Base-by-base conservation (phyloP, 1,140 invertebrate genomes). In the Grapholita molesta region DNA sequence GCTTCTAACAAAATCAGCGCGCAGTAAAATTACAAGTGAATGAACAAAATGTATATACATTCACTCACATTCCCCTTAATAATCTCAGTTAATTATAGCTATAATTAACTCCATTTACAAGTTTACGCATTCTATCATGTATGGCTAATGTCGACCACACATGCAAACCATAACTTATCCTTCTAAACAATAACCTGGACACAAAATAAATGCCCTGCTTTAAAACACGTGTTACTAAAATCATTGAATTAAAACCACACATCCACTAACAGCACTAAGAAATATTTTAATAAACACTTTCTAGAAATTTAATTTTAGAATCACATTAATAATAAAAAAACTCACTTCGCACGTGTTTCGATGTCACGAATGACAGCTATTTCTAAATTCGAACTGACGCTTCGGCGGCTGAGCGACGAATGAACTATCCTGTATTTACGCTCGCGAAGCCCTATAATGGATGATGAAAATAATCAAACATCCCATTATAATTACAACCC, bases 381-480 rank as follows among this genome's bases (percentile, higher is more conserved):
- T 65, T 67, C 42, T 38, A 72, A 65, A 32, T 69, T 30, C 64
- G 48, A 72, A 70, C 68, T 32, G 28, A 42, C 71, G 48, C 73
- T 53, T 11, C 64, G 38, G 33, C 71, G 65, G 71, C 65, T 68
- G 70, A 68, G 70, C 70, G 71, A 69, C 69, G 69, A 69, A 72
- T 72, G 73, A 79, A 79, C 79, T 75, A 71, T 70, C 70, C 61
- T 71, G 53, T 83, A 80, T 79, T 82, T 79, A 78, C 74, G 38
- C 4, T 24, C 72, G 75, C 66, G 70, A 79, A 84, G 73, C 77
- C 76, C 77, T 75, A 73, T 80, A 64, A 33, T 68, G 64, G 68
- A 71, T 77, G 74, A 74, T 84, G 72, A 85, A 82, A 86, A 85
- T 80, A 84, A 78, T 77, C 70, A 53, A 57, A 35, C 23, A 18